Evolutionary conservation across 2,113 vertebrate genomes (phyloP).

Genomic region (Petroica traversi): DNA sequence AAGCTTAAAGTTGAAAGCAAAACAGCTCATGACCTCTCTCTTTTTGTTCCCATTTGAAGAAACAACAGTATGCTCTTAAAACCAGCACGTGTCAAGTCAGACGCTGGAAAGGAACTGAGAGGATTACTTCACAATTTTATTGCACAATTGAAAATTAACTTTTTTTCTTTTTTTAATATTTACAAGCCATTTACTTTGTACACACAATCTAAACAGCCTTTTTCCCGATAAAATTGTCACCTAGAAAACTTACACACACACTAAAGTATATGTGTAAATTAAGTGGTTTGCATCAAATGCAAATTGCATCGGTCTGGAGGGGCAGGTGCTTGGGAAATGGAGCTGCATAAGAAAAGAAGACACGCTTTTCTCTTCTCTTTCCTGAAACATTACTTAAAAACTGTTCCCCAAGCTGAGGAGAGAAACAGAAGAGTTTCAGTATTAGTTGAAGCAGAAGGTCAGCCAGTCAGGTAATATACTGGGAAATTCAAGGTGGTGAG

Average conservation of each 20-base stretch:
- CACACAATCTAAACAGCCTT: conserved; percentile 26
- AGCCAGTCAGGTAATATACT: background rate
- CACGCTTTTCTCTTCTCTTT: background rate
- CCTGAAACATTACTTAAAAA: background rate
- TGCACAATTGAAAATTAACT: conserved; percentile 50
- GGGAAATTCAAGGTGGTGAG: background rate
- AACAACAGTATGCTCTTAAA: background rate
- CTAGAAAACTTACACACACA: conserved; percentile 21
- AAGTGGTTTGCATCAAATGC: background rate
- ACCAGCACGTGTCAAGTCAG: background rate
- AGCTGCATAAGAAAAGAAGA: background rate
- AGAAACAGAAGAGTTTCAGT: background rate
- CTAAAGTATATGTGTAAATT: conserved; percentile 11
- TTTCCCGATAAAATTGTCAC: background rate
- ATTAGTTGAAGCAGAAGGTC: background rate
- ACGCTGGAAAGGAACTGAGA: background rate
- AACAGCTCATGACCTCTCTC: background rate
- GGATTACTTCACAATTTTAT: conserved; percentile 62
- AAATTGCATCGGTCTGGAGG: background rate
- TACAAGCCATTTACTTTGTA: conserved; percentile 43
- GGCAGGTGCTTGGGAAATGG: background rate
- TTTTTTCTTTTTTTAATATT: background rate
- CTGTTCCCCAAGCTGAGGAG: background rate
- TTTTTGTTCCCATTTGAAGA: background rate
- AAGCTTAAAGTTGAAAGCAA: background rate